Base-by-base conservation (phyloP, 2,113 vertebrate genomes). In the Tretioscincus oriximinensis region DNA sequence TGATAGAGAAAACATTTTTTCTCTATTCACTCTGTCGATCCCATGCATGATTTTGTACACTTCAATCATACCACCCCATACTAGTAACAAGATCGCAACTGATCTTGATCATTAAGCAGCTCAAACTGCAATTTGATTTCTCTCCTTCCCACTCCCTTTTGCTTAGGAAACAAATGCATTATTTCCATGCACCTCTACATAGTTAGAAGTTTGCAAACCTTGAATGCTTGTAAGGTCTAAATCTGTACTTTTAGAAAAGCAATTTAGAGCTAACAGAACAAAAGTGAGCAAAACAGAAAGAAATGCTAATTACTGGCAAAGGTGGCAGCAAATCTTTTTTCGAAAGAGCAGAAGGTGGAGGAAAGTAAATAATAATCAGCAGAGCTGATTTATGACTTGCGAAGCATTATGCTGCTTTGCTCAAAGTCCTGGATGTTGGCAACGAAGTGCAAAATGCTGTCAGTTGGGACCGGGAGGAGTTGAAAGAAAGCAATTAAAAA, bases 401-500 rank as follows among this genome's bases (percentile, higher is more conserved):
- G 76, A 26, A 82, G 72, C 0, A 61, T 82, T 84, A 77, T 88
- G 47, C 81, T 73, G 58, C 29, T 85, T 54, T 84, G 47, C 90
- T 83, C 22, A 66, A 70, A 60, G 85, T 85, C 69, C 86, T 81
- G 77, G 84, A 60, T 71, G 54, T 28, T 73, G 35, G 29, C 74
- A 80, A 49, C 83, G 77, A 11, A 61, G 70, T 86, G 75, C 61
- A 77, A 66, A 83, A 58, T 58, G n/a, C 74, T 90, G 84, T 81
- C 79, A 86, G 54, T 29, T 79, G 26, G 14, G 16, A 28, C 35
- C 77, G 26, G 14, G 16, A 28, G 18, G 73, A 88, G 88, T 41
- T 86, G 88, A 92, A 87, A 82, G 35, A 90, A 91, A 85, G 63
- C 84, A 89, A 87, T 91, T 90, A 91, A 88, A 81, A 89, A 76